Percentiles rank a stretch among this genome's conserved stretches.
phyloP scores from a whole-genome alignment of 2,888 invertebrate genomes.

The Acleris emargana region DNA sequence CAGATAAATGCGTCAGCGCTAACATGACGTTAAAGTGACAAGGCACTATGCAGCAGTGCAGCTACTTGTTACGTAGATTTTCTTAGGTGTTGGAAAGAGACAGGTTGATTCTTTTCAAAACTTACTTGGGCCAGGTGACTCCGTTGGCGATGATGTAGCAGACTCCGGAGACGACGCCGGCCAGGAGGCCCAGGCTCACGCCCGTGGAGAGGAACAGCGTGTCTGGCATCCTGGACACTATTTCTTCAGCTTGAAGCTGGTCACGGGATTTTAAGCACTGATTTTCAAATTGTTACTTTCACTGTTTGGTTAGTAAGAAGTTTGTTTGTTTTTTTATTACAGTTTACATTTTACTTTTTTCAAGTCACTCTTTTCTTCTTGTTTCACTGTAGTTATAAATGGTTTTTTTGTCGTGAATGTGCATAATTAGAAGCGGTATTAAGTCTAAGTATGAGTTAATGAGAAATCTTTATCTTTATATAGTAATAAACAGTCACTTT shows the following conservation, averaged over 20 bases:
- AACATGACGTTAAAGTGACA: too few relatives aligned
- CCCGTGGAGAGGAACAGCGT: conserved; percentile 83
- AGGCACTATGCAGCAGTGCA: too few relatives aligned
- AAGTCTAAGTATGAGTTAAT: background rate
- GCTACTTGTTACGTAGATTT: too few relatives aligned
- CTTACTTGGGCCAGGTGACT: conserved; percentile 82
- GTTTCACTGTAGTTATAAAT: background rate
- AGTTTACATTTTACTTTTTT: background rate
- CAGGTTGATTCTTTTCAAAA: conserved; percentile 34
- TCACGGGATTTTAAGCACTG: background rate
- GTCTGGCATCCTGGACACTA: conserved; percentile 75
- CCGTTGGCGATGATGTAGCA: conserved; percentile 85
- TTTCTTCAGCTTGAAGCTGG: too few relatives aligned
- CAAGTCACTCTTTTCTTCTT: background rate
- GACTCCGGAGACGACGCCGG: conserved; percentile 88
- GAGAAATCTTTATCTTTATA: background rate
- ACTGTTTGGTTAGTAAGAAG: background rate
- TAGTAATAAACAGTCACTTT: too few relatives aligned
- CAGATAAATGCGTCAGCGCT: too few relatives aligned
- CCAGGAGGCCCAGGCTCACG: conserved; percentile 85
- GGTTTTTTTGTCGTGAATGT: conserved; percentile 1
- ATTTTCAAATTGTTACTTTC: background rate
- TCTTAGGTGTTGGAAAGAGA: too few relatives aligned
- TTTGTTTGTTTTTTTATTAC: background rate
- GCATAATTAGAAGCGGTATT: background rate